Conservation (phyloP, 2,113 vertebrate genomes). For the Telmatochromis brachygnathus region DNA sequence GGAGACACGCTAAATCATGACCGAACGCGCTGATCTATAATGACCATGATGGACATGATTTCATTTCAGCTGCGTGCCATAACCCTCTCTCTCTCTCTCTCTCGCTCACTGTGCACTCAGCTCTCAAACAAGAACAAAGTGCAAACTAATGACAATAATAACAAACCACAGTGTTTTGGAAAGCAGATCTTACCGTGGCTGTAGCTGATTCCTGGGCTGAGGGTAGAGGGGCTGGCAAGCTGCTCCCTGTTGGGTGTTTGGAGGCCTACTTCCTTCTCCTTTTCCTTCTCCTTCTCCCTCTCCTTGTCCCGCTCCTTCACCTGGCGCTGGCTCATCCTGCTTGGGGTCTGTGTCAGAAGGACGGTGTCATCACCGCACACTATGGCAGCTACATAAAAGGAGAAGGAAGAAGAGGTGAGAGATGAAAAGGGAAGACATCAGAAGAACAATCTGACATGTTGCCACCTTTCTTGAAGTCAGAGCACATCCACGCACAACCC, state of each 20-base stretch:
- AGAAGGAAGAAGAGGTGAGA: not conserved
- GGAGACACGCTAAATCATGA: not conserved
- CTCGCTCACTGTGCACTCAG: not conserved
- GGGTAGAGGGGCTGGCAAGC: slow-evolving; percentile 68
- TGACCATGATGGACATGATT: not conserved
- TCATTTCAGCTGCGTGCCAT: not conserved
- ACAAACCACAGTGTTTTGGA: not conserved
- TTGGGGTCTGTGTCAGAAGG: slow-evolving; percentile 81
- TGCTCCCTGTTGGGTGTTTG: slow-evolving; percentile 85
- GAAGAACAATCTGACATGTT: not conserved
- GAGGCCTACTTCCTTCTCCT: slow-evolving; percentile 78
- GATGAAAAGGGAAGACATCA: not conserved
- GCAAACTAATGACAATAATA: not conserved
- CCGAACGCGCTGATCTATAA: not conserved
- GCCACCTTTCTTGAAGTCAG: not conserved
- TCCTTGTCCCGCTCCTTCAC: slow-evolving; percentile 68
- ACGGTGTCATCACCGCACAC: slow-evolving; percentile 79
- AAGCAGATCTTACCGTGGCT: slow-evolving; percentile 77
- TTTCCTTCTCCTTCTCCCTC: slow-evolving; percentile 62
- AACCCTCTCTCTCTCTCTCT: not conserved
- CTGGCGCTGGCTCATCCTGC: slow-evolving; percentile 92
- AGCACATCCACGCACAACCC: not conserved
- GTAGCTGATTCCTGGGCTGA: slow-evolving; percentile 81
- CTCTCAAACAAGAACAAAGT: not conserved
- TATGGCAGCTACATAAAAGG: slow-evolving; percentile 67